Evolutionary conservation across 2,797 vertebrate species (phyloP), one percentile per base, ranked within the genome.

Genomic region (Macropus fuliginosus): DNA sequence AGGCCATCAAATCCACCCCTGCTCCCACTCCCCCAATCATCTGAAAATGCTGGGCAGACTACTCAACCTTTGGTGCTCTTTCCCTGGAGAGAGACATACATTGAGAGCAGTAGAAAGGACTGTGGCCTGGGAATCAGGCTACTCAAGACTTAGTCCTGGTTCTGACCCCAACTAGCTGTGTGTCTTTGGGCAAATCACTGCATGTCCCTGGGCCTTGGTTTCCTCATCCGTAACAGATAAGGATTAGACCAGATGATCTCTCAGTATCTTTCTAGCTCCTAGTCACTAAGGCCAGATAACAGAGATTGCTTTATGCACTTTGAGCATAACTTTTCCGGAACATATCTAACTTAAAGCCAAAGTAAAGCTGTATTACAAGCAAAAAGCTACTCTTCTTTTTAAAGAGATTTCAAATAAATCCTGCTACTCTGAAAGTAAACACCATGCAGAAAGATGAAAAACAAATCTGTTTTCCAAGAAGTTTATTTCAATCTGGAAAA

Each of bases 381-480:
- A 31, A 92, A 93, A 93, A 93, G 6, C 40, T 16, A 62, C 29
- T 93, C 34, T 90, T 94, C 52, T 92, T 52, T 59, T 95, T 95
- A 95, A 96, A 93, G 29, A 81, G 0, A 62, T 50, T 94, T 95
- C 46, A 92, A 92, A 95, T 94, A 12, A 91, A 95, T 24, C n/a
- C 94, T 91, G 5, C 10, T 92, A 8, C 14, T 94, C 91, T 54
- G 66, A 95, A 93, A 94, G 92, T 90, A 91, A 92, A 91, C 55
- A 52, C 28, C 95, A n/a, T 89, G 13, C 94, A 94, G 90, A 97
- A 93, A 46, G n/a, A 29, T 81, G 91, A 93, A 93, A 56, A 46
- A 91, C 81, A 29, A 16, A 94, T 87, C 11, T 55, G 13, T 94
- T 89, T 95, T 52, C 62, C 34, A 87, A 91, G 56, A 59, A 95